phyloP scores from a whole-genome alignment of 2,113 vertebrate genomes.

The Atractosteus spatula region DNA sequence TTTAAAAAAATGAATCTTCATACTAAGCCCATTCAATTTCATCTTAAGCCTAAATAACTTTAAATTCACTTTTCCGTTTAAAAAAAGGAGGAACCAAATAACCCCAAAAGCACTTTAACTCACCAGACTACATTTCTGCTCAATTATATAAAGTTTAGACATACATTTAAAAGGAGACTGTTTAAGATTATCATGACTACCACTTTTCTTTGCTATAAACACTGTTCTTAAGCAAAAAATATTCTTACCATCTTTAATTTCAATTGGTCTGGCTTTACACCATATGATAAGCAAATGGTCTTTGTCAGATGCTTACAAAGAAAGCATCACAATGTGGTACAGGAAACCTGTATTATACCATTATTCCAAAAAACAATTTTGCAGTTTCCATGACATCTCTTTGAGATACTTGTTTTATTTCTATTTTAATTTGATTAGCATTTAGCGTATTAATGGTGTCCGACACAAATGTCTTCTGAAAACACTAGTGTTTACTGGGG shows the following conservation, averaged over 20 bases:
- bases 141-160: constrained; percentile 29
- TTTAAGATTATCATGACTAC: constrained; percentile 45
- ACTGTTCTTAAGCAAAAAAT: constrained; percentile 26
- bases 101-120: constrained; percentile 49
- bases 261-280: too few species aligned
- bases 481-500: too few species aligned
- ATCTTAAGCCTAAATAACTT: constrained; percentile 60
- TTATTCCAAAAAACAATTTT: too few species aligned
- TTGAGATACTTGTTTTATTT: too few species aligned
- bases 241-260: neutral
- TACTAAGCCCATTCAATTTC: constrained; percentile 56
- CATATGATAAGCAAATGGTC: too few species aligned
- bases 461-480: too few species aligned
- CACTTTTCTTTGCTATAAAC: constrained; percentile 40
- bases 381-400: too few species aligned
- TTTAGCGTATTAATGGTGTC: too few species aligned
- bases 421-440: too few species aligned
- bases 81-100: constrained; percentile 31
- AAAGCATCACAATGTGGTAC: too few species aligned
- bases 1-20: constrained; percentile 47
- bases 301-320: too few species aligned
- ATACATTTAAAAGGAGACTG: constrained; percentile 42
- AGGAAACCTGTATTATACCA: too few species aligned
- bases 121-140: constrained; percentile 33
- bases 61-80: constrained; percentile 58